Conservation (phyloP, 2,888 invertebrate species). For the Orchesella flavescens region DNA sequence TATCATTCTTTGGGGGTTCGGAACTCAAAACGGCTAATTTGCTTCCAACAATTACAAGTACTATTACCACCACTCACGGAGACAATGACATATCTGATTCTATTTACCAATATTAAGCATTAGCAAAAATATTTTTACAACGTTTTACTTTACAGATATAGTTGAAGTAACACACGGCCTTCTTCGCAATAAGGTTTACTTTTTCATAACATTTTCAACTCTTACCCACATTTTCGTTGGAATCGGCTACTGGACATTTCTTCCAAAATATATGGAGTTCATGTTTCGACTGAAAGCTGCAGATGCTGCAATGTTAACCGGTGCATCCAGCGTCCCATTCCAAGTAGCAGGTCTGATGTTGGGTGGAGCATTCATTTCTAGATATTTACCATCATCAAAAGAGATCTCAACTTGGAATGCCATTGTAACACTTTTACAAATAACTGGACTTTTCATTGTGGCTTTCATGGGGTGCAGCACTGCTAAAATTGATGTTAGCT, state of each 20-base stretch:
- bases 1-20: conserved; percentile 51
- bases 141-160: conserved; percentile 71
- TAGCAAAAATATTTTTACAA: too few species aligned
- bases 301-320: conserved; percentile 76
- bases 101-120: too few species aligned
- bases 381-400: conserved; percentile 78
- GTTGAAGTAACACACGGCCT: conserved; percentile 73
- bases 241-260: conserved; percentile 76
- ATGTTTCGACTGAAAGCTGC: conserved; percentile 76
- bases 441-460: conserved; percentile 77
- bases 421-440: conserved; percentile 78
- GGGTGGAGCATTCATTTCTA: conserved; percentile 79
- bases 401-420: conserved; percentile 80
- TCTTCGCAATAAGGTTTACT: conserved; percentile 74
- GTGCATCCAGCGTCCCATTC: conserved; percentile 74
- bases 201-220: conserved; percentile 75
- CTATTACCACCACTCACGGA: neutral
- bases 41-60: conserved; percentile 44
- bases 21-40: conserved; percentile 59
- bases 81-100: too few species aligned
- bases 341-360: conserved; percentile 75
- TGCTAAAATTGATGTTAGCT: conserved; percentile 31
- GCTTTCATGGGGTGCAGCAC: conserved; percentile 77
- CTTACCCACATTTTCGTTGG: conserved; percentile 75
- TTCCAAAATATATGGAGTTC: conserved; percentile 78